Base-by-base conservation (phyloP, 2,888 invertebrate species). In the Drosophila peninsularis region DNA sequence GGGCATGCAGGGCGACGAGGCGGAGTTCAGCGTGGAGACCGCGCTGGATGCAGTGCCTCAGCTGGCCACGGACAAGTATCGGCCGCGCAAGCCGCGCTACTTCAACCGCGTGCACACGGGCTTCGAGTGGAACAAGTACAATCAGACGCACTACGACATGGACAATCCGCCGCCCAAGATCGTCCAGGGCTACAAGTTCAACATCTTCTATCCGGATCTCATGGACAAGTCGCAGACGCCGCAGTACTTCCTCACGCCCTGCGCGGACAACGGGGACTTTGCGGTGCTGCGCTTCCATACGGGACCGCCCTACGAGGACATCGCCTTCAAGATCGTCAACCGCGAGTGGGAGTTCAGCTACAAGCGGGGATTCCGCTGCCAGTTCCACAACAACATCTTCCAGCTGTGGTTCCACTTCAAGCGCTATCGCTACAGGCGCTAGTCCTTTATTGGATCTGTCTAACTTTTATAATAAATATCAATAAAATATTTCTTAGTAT, bases 121-220 rank as follows among this genome's bases (percentile, higher is more conserved):
- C 17, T 99, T 99, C 93, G 99, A 99, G 91, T 99, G 99, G 99
- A 99, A 99, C 93, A 99, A 99, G 93, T 99, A 99, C 93, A 99
- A 99, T 93, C 99, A 99, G 93, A 99, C 99, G 2, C 99, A 99
- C 93, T 99, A 99, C 93, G 99, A 99, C 92, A 98, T 99, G 96
- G 99, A 99, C 93, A 99, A 99, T 93, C 99, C 99, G 55, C 99
- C 99, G 10, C 99, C 99, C 0, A 99, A 99, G 94, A 99, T 99
- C 90, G 99, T 99, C 0, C 99, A 99, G 93, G 99, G 99, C 9
- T 99, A 99, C 94, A 99, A 99, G 93, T 99, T 99, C 93, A 99
- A 99, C 93, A 99, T 99, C 84, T 99, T 99, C 93, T 99, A 99
- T 93, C 99, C 99, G 0, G 99, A 99, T 94, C 94, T 99, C 70